Base-by-base conservation (phyloP, 1,140 invertebrate genomes). In the Zophobas atratus region DNA sequence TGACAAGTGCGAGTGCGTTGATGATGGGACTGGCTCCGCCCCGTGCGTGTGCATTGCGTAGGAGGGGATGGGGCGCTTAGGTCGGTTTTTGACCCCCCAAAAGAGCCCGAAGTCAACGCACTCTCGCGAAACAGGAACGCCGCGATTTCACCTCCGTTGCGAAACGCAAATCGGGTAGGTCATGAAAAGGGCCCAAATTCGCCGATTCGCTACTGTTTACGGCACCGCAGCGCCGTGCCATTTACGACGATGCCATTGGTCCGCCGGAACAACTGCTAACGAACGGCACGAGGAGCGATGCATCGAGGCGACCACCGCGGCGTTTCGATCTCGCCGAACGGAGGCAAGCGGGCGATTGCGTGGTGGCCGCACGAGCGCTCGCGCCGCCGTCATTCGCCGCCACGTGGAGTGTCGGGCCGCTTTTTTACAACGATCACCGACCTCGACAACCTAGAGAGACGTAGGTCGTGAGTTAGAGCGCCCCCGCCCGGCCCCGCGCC, bases 371-470 rank as follows among this genome's bases (percentile, higher is more conserved):
- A 85, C 82, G 83, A 82, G 84, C 77, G 39, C 48, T 46, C 57
- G 32, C 73, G 55, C 81, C 86, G 57, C 80, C 84, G 86, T 88
- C 81, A 82, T 77, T 84, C 82, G 86, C 87, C 87, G 85, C 86
- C 87, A 88, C 87, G 87, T 87, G 87, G 79, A 81, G 75, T 74
- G 81, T 73, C 78, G 77, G 72, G 75, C 72, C 79, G 80, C 76
- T 84, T 85, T 85, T 86, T 85, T 82, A 80, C 81, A 82, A 84
- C 83, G 86, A 86, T 83, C 85, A 84, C 84, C 86, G 87, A 87
- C 86, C 87, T 88, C 86, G 84, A 82, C 86, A 87, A 87, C 85
- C 81, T 81, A 80, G 77, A 83, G 84, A 84, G 84, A 83, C 82
- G 85, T 87, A 86, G 85, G 86, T 85, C 84, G 83, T 79, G 72